Evolutionary conservation across 2,797 vertebrate genomes (phyloP), one percentile per base, ranked within the genome.

Genomic region (Xenops minutus): DNA sequence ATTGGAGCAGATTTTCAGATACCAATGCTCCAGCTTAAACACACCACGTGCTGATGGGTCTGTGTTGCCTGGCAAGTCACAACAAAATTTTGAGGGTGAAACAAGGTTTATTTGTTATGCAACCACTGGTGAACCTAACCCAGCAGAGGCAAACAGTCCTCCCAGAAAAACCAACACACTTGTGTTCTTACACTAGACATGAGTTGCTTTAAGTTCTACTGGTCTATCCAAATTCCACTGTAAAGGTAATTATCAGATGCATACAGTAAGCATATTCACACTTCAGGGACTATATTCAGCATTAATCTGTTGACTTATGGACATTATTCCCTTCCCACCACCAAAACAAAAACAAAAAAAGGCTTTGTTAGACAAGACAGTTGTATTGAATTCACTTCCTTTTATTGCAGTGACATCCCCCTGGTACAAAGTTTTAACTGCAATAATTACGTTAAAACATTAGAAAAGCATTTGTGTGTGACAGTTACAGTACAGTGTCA

Each of bases 381-480:
- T 85, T 96, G 88, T 92, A 97, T 95, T 97, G 96, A 98, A 97
- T 97, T 97, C 78, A 98, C 84, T 98, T 98, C 97, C 98, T 99
- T 99, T 99, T 97, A 99, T 99, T 99, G 99, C 99, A 99, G 99
- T 98, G 98, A 99, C 96, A 96, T 96, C 96, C 98, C 98, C 99
- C 98, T 87, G 75, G 98, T 99, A 99, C 98, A 99, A 99, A 99
- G 98, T 99, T 98, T 98, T 98, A 98, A 99, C 98, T 98, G 98
- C 99, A 99, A 99, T 98, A 97, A 89, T 98, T 97, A 98, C 92
- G 95, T 99, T 99, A 98, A 99, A 99, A 98, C 98, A 98, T 99
- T 99, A 99, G 98, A 99, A 99, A 99, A 98, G 98, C 98, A 97
- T 98, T 98, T 97, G 95, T 97, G 97, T 98, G 98, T 98, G 98